These are phyloP conservation scores for Spheniscus humboldti DNA, from an alignment of 2,797 vertebrate genomes.

Conservation along the genomic window DNA sequence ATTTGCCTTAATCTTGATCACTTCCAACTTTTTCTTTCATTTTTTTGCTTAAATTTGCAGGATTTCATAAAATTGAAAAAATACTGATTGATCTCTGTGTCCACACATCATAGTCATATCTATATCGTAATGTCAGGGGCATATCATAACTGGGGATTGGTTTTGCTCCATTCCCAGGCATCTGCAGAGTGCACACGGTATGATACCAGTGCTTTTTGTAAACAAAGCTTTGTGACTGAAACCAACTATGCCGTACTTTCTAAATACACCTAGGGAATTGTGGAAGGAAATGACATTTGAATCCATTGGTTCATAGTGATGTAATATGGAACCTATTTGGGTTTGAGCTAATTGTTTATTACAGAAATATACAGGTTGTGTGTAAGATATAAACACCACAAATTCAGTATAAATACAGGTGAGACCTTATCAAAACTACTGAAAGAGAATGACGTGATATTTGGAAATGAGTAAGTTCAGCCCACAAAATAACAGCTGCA, in stretches of 20 bases:
- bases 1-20: neutral
- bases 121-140: neutral
- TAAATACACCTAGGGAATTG: neutral
- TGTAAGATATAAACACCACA: neutral
- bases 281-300: neutral
- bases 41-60: neutral
- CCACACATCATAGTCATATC: neutral
- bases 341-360: neutral
- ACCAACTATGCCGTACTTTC: rapidly evolving
- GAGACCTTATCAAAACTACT: neutral
- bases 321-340: neutral
- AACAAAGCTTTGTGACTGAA: neutral
- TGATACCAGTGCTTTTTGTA: neutral
- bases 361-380: neutral
- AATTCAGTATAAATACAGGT: neutral
- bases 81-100: neutral
- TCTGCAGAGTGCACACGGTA: rapidly evolving
- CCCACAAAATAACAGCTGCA: neutral
- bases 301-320: neutral
- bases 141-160: neutral
- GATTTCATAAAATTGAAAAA: neutral
- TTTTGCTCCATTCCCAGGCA: neutral
- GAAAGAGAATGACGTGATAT: neutral
- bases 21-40: neutral
- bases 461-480: neutral